phyloP scores from a whole-genome alignment of 2,113 vertebrate genomes.

The Neolamprologus longior region DNA sequence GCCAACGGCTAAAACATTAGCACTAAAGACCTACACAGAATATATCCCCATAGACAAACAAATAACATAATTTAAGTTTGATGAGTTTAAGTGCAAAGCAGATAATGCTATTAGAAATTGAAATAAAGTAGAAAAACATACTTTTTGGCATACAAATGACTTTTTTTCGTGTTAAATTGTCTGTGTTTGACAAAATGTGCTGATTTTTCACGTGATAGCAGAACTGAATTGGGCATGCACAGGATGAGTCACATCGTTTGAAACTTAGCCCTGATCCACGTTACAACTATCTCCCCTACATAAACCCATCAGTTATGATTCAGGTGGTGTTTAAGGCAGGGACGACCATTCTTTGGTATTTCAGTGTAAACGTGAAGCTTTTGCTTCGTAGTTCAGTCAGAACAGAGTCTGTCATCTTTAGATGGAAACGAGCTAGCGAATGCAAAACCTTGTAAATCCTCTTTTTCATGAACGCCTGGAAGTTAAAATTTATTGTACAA shows the following conservation, averaged over 20 bases:
- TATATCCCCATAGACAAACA: too few species aligned
- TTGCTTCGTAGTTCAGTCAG: background rate
- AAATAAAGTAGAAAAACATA: too few species aligned
- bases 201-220: too few species aligned
- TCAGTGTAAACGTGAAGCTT: background rate
- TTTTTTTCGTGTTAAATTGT: too few species aligned
- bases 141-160: too few species aligned
- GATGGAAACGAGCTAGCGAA: accelerated
- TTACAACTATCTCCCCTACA: background rate
- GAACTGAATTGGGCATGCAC: accelerated
- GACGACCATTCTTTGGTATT: background rate
- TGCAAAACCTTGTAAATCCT: background rate
- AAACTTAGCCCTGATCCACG: too few species aligned
- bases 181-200: too few species aligned
- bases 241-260: accelerated
- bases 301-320: background rate
- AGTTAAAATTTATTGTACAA: background rate
- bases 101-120: accelerated
- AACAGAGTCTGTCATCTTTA: background rate
- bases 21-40: too few species aligned
- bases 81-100: too few species aligned
- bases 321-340: background rate
- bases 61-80: too few species aligned
- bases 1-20: too few species aligned
- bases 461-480: background rate